Evolutionary conservation across 2,888 invertebrate species (phyloP).

Genomic region (Tubulanus polymorphus): DNA sequence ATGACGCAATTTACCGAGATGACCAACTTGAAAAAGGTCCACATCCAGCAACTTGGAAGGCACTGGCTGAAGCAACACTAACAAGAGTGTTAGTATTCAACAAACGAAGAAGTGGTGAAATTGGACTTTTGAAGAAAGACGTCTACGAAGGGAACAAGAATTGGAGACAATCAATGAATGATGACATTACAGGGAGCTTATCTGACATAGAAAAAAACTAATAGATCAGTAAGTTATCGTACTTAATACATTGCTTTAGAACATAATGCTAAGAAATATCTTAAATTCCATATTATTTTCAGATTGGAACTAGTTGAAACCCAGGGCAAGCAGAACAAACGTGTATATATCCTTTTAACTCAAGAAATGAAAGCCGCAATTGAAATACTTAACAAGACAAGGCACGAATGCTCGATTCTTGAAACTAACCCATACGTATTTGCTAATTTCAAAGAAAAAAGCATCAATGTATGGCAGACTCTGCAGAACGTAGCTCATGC

Average conservation of each 20-base stretch:
- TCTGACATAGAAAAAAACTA: no score
- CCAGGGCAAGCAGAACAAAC: slow-evolving; percentile 10
- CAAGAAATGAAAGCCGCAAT: not conserved
- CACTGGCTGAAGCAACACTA: slow-evolving; percentile 8
- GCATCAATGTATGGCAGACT: slow-evolving; percentile 4
- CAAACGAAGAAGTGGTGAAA: slow-evolving; percentile 12
- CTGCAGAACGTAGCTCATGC: not conserved
- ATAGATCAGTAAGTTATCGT: no score
- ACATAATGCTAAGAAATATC: not conserved
- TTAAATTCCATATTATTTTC: not conserved
- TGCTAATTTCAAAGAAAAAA: not conserved
- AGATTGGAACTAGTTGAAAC: slow-evolving; percentile 7
- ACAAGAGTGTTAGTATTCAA: slow-evolving; percentile 8
- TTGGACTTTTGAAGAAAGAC: slow-evolving; percentile 2
- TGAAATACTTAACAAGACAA: not conserved
- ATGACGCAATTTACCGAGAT: no score
- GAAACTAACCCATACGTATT: slow-evolving; percentile 4
- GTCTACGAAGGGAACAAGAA: no score
- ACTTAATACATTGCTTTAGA: not conserved
- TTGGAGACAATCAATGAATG: no score
- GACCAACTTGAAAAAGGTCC: no score
- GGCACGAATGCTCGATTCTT: not conserved
- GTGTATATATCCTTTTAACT: slow-evolving; percentile 1
- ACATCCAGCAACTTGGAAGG: slow-evolving; percentile 3
- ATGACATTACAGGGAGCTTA: no score